phyloP scores from a whole-genome alignment of 2,113 vertebrate genomes.

The Ellobius talpinus region DNA sequence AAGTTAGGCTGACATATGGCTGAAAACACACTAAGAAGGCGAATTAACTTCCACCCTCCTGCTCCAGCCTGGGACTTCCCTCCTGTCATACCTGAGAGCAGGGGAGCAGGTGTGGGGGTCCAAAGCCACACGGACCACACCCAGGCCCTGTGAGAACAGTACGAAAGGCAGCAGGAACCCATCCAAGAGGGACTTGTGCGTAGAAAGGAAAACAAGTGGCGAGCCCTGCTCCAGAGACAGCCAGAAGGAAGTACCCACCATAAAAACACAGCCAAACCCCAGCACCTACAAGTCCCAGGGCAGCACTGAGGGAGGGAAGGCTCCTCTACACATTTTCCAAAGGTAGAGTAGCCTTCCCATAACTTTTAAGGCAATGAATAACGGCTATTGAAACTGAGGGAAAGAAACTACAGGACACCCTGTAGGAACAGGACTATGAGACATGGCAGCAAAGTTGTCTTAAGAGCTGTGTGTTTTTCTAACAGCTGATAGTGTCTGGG shows the following conservation, averaged over 20 bases:
- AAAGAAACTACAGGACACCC: slow-evolving; percentile 22
- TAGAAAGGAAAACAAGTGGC: slow-evolving; percentile 90
- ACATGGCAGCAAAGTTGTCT: background rate
- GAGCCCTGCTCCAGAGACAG: slow-evolving; percentile 59
- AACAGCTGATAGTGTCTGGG: background rate
- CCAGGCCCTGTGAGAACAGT: slow-evolving; percentile 91
- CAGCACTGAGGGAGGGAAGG: background rate
- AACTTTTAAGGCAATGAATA: slow-evolving; percentile 52
- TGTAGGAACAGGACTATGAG: slow-evolving; percentile 48
- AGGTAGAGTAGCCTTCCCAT: slow-evolving; percentile 34
- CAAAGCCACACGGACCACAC: slow-evolving; percentile 90
- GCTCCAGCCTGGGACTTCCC: fast-evolving
- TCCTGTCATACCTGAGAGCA: slow-evolving; percentile 84
- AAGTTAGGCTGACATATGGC: background rate
- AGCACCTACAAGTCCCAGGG: background rate
- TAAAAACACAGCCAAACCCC: background rate
- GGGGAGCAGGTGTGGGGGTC: slow-evolving; percentile 79
- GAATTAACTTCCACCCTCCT: background rate
- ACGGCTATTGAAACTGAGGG: slow-evolving; percentile 45
- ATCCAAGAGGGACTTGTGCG: slow-evolving; percentile 90
- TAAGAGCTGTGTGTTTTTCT: slow-evolving; percentile 51
- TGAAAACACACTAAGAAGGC: background rate
- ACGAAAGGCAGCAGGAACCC: slow-evolving; percentile 90
- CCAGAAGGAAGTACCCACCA: background rate
- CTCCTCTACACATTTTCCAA: slow-evolving; percentile 42